Base-by-base conservation (phyloP, 2,797 vertebrate genomes). In the Parauchenoglanis punctatus region DNA sequence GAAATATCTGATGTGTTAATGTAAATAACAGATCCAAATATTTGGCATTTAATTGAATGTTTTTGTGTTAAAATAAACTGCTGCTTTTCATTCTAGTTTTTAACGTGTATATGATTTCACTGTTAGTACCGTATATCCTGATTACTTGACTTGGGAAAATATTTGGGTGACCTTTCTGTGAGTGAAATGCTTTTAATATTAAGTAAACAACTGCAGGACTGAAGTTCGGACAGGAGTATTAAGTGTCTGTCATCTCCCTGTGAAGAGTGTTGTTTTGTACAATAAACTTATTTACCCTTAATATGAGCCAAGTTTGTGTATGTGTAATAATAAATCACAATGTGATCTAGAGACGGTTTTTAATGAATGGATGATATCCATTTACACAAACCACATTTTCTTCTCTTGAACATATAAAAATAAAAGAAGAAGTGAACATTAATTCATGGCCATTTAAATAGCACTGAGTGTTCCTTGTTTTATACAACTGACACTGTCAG, bases 301-400 rank as follows among this genome's bases (percentile, higher is more conserved):
- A 85, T 4, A 35, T 56, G 56, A 25, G 28, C n/a, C 0, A 31
- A 44, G 44, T 65, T 58, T 61, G 52, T 52, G 35, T 67, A 35
- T 63, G 17, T 54, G 23, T 78, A 7, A 86, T 54, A 81, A 28
- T n/a, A 13, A 84, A 84, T 18, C 52, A 59, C 72, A 44, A 46
- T 35, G n/a, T n/a, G 28, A 18, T 49, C 23, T 77, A 75, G 40
- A 84, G 2, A 54, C 15, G 0, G 18, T 7, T 82, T 89, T 87
- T 87, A 77, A 91, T 89, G 75, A 58, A 20, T 67, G 31, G 8
- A 11, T 52, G 44, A 46, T 35, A 85, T 54, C 77, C 58, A 85
- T 85, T 31, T 54, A 40, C 77, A 85, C 54, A 85, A 83, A 88
- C 83, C 25, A 76, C 12, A 88, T 49, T 40, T 83, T 17, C 6